Evolutionary conservation across 2,113 vertebrate species (phyloP).

Genomic region (Mionectes macconnelli): DNA sequence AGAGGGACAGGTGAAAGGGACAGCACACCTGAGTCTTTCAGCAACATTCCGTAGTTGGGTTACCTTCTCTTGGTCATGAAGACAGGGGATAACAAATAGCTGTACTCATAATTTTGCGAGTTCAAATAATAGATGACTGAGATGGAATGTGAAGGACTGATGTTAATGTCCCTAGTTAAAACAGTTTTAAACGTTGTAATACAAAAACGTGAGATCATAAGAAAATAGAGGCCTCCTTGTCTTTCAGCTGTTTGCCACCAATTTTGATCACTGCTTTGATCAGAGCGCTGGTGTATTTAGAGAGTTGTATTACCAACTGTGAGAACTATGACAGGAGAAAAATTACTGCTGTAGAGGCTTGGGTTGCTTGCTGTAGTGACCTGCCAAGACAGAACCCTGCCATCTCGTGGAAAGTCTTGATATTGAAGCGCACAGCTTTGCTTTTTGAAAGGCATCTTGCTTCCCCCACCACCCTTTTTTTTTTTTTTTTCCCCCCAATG

Average conservation of each 20-base stretch:
- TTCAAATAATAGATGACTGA: neutral
- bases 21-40: neutral
- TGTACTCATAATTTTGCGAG: neutral
- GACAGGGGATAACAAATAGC: neutral
- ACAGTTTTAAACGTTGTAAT: neutral
- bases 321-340: neutral
- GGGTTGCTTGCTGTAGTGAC: neutral
- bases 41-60: neutral
- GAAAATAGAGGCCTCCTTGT: neutral
- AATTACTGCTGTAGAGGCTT: neutral
- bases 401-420: conserved; percentile 15
- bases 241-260: neutral
- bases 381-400: conserved; percentile 20
- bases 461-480: too few species aligned
- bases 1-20: neutral
- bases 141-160: neutral
- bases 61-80: neutral
- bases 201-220: neutral
- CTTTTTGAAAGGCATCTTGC: neutral
- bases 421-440: neutral
- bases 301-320: neutral
- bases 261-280: neutral
- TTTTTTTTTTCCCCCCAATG: rapidly evolving
- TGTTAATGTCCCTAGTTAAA: neutral
- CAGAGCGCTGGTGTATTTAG: neutral